Percentiles rank a stretch among this genome's conserved stretches.
These are phyloP conservation scores for Phymanthus crucifer DNA, from an alignment of 92 coral and sea anemone species.

Conservation along the genomic window DNA sequence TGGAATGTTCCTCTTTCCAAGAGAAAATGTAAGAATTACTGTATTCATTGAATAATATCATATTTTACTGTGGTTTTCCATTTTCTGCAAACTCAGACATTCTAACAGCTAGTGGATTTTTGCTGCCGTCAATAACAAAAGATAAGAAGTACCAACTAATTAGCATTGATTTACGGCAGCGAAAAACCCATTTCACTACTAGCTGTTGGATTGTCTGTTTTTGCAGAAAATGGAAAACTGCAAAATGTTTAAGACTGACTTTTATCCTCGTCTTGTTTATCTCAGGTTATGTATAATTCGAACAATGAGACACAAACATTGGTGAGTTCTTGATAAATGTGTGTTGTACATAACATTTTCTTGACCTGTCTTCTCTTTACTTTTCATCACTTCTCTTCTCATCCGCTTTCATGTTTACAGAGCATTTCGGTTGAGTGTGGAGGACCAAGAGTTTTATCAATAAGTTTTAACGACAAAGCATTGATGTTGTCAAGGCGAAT, in stretches of 20 bases:
- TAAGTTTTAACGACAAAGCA: no score
- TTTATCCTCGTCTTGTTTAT: background rate
- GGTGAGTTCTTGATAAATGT: background rate
- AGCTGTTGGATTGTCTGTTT: background rate
- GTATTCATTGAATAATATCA: background rate
- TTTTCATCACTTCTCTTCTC: background rate
- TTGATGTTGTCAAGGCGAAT: no score
- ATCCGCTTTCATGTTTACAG: no score
- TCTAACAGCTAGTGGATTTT: background rate
- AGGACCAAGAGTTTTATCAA: no score
- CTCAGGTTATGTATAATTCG: background rate
- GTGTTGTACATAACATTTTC: no score
- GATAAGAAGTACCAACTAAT: no score
- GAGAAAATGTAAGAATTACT: slow-evolving; percentile 30
- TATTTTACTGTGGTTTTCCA: background rate
- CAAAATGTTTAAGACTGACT: background rate
- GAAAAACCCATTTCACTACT: no score
- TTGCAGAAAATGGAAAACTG: background rate
- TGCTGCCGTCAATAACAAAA: no score
- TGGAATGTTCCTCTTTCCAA: slow-evolving; percentile 91
- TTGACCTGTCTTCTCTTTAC: background rate
- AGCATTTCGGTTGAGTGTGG: no score
- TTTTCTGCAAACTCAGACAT: no score
- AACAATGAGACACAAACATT: background rate
- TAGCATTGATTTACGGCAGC: no score